Conservation (phyloP, 2,113 vertebrate species). For the Echinops telfairi region DNA sequence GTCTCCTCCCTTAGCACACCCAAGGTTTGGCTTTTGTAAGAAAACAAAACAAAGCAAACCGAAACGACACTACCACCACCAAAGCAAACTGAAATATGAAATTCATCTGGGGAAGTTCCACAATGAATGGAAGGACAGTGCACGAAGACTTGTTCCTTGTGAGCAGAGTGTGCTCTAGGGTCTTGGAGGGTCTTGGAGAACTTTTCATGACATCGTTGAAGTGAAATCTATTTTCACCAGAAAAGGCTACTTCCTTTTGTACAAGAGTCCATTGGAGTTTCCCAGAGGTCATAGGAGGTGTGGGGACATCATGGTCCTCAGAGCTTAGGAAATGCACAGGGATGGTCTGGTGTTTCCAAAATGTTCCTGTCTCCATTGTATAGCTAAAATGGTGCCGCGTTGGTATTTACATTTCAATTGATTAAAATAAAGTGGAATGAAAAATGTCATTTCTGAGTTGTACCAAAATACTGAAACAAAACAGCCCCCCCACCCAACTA, state of each 20-base stretch:
- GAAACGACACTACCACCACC: too few species aligned
- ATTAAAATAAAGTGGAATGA: too few species aligned
- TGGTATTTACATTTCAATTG: not conserved
- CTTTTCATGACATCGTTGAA: not conserved
- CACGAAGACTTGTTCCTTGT: conserved; percentile 40
- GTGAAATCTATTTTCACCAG: conserved; percentile 45
- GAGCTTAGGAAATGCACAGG: not conserved
- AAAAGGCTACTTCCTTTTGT: not conserved
- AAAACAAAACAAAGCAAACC: too few species aligned
- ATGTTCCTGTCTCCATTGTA: not conserved
- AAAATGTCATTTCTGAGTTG: too few species aligned
- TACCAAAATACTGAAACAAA: too few species aligned
- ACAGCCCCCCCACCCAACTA: too few species aligned
- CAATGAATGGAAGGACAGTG: not conserved
- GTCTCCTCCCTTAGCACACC: not conserved
- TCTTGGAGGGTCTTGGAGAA: not conserved
- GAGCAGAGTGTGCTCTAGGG: not conserved
- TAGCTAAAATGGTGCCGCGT: not conserved
- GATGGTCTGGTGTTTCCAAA: not conserved
- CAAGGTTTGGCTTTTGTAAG: conserved; percentile 14
- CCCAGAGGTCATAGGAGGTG: not conserved
- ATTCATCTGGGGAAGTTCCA: conserved; percentile 37
- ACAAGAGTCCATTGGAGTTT: not conserved
- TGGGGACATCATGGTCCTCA: not conserved
- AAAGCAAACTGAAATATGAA: too few species aligned